These are phyloP conservation scores for Tachuris rubrigastra DNA, from an alignment of 2,113 vertebrate species.

Conservation along the genomic window DNA sequence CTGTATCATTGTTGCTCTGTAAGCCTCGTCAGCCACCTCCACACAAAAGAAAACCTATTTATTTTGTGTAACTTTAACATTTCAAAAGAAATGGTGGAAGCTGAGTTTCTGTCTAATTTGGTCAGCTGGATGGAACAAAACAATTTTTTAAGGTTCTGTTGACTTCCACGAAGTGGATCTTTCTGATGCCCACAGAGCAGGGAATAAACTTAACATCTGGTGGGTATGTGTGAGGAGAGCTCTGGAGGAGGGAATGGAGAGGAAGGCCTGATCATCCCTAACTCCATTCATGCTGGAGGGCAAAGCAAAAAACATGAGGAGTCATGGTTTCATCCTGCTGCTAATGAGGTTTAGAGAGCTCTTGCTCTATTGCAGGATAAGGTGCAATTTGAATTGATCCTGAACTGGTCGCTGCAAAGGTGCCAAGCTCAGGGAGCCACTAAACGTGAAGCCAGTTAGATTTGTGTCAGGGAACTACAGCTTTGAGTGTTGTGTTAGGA, in stretches of 20 bases:
- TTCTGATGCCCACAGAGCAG: background rate
- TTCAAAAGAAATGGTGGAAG: background rate
- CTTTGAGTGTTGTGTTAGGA: background rate
- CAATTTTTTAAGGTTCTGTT: background rate
- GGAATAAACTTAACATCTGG: background rate
- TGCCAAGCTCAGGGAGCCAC: background rate
- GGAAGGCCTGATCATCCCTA: background rate
- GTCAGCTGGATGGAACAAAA: background rate
- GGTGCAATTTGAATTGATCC: background rate
- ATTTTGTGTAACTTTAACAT: background rate
- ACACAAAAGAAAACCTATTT: background rate
- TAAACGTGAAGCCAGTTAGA: background rate
- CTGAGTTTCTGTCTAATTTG: background rate
- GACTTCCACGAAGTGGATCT: background rate
- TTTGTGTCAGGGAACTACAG: background rate
- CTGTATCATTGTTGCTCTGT: background rate
- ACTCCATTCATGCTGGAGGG: background rate
- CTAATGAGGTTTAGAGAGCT: background rate
- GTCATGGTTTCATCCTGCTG: background rate
- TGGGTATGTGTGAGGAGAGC: rapidly evolving
- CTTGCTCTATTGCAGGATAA: background rate
- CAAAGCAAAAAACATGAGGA: background rate
- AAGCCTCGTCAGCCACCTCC: background rate
- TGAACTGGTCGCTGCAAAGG: background rate
- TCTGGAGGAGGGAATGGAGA: background rate